Evolutionary conservation across 2,888 invertebrate genomes (phyloP), one percentile per base, ranked within the genome.

Genomic region (Oscheius sp.): DNA sequence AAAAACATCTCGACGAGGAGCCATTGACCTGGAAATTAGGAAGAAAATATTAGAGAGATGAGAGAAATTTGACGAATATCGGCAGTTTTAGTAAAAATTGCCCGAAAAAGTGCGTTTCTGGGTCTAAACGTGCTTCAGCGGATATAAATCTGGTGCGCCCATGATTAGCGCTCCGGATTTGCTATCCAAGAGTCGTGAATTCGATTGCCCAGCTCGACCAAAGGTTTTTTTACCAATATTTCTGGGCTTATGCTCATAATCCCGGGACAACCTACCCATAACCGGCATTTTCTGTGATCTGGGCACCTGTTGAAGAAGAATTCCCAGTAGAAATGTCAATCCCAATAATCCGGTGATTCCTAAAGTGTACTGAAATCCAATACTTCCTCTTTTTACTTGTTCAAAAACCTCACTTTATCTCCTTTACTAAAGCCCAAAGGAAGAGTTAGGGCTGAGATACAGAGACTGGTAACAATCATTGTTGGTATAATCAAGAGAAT

Each of bases 1-100:
- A 35, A 59, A n/a, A 41, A 59, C 59, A 59, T 59, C n/a, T 59
- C 59, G 16, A 59, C 59, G 9, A 59, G 29, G 27, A 59, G 41
- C 59, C 59, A 59, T 59, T 59, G 29, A 2, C 59, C 59, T 55
- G 5, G 27, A 55, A 25, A 55, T 7, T 23, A 0, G 21, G 13
- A 21, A 13, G 21, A 49, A 49, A 49, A 49, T 18, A 5, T 49
- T 18, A 13, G 49, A 18, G 3, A 13, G 49, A 49, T 7, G 13
- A 13, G 21, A 49, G 21, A 13, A 49, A 16, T 18, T 49, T 49
- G 21, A 5, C 45, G 7, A 12, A 45, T 13, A 7, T 7, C 45
- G 9, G 45, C 13, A 12, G 7, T 13, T 12, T 7, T 45, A 45
- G 45, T 12, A 16, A 21, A 49, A 49, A 16, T 21, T 3, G 49